Conservation (phyloP, 2,888 invertebrate species). For the Nomada fabriciana region DNA sequence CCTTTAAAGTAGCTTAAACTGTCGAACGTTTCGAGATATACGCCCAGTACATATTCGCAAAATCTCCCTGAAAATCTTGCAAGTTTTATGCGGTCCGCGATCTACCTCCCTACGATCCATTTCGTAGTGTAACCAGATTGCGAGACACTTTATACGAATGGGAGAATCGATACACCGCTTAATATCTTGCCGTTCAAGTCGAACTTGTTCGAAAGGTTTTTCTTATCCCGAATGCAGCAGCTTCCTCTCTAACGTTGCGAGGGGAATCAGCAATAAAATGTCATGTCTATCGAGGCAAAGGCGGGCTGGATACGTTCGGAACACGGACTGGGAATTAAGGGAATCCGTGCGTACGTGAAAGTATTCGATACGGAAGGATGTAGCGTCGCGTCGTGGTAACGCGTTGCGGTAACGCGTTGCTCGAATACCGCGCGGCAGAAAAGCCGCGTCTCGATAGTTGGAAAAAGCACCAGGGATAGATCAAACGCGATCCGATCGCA, state of each 20-base stretch:
- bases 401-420: neutral
- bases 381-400: neutral
- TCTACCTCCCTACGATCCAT: neutral
- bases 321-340: slow-evolving; percentile 27
- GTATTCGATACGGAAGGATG: slow-evolving; percentile 4
- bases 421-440: neutral
- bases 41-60: neutral
- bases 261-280: slow-evolving; percentile 33
- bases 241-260: neutral
- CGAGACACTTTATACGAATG: neutral
- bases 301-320: slow-evolving; percentile 29
- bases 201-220: neutral
- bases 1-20: slow-evolving; percentile 2
- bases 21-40: slow-evolving; percentile 6
- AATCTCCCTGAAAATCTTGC: neutral
- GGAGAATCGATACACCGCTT: slow-evolving; percentile 5
- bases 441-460: neutral
- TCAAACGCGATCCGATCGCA: neutral
- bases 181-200: neutral
- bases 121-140: neutral
- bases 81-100: neutral
- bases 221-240: neutral
- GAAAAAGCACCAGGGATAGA: neutral
- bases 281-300: slow-evolving; percentile 24
- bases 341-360: slow-evolving; percentile 9